Evolutionary conservation across 2,113 vertebrate genomes (phyloP).

Genomic region (Ciconia maguari): DNA sequence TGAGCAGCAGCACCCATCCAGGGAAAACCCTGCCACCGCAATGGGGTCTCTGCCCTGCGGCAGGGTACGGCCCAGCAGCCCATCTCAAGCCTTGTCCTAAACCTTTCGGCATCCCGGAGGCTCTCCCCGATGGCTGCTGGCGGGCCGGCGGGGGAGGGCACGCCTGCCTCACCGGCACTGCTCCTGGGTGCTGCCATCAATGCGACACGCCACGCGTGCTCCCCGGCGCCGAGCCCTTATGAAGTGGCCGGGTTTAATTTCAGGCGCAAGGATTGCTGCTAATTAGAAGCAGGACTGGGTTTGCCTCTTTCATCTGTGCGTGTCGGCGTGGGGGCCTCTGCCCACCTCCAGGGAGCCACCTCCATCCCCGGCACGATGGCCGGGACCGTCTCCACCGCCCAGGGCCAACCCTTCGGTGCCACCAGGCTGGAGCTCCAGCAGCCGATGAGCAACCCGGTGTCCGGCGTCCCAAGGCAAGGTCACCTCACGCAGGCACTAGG

Average conservation of each 20-base stretch:
- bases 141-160: not conserved
- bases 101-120: not conserved
- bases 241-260: not conserved
- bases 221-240: fast-evolving
- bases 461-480: not conserved
- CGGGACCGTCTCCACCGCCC: not conserved
- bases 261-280: fast-evolving
- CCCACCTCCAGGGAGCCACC: not conserved
- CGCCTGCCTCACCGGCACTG: fast-evolving
- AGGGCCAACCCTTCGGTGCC: not conserved
- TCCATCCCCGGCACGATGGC: fast-evolving
- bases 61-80: not conserved
- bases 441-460: not conserved
- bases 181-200: fast-evolving
- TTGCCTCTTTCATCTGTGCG: not conserved
- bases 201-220: fast-evolving
- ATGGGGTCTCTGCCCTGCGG: not conserved
- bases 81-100: not conserved
- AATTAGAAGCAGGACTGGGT: not conserved
- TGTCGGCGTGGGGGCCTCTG: not conserved
- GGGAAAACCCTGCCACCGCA: not conserved
- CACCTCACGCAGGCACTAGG: not conserved
- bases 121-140: fast-evolving
- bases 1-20: not conserved
- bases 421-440: not conserved